Base-by-base conservation (phyloP, 2,888 invertebrate species). In the Sinopyrophorus schimmeli region DNA sequence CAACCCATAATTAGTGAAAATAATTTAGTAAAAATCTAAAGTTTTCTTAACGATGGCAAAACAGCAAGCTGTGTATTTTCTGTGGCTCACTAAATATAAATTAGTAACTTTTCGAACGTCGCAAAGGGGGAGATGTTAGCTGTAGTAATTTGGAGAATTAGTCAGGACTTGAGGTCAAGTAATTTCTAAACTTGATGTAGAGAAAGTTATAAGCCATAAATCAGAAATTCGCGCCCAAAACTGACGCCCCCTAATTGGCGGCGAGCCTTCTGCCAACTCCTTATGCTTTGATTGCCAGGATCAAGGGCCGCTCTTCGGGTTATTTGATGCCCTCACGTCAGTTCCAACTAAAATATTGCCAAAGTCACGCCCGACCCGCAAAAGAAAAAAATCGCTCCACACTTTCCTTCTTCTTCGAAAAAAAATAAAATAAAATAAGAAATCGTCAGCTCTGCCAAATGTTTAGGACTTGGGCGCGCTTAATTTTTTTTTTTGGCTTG, bases 241-340 rank as follows among this genome's bases (percentile, higher is more conserved):
- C 42, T 24, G 41, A 42, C 42, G 40, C 38, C 49, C 42, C 30
- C 43, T 55, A 57, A 57, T 57, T 57, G 55, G 52, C 34, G 43
- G 43, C 48, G 48, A 49, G 46, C 41, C 38, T 47, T 34, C 37
- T 54, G 54, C 47, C 53, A 57, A 53, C 43, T 51, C 54, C 40
- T 53, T 46, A 53, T 47, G 53, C 46, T 40, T 28, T 44, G 32
- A 40, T 50, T 44, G 44, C 40, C 21, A 14, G 38, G 38, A 38
- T 43, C 43, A 38, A 49, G 43, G 31, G 30, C 6, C 18, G 34
- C 35, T 28, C 16, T 27, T 24, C 14, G 16, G 34, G 27, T 35
- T 34, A 41, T 35, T 42, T 26, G 37, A 42, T 41, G 42, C 42
- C 28, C 28, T 10, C 23, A 37, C 27, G 43, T 44, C 43, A 34